A percentile compares a stretch with the other conserved stretches of the same genome.
Conservation (phyloP, 2,888 invertebrate species). For the Malacosoma neustria region DNA sequence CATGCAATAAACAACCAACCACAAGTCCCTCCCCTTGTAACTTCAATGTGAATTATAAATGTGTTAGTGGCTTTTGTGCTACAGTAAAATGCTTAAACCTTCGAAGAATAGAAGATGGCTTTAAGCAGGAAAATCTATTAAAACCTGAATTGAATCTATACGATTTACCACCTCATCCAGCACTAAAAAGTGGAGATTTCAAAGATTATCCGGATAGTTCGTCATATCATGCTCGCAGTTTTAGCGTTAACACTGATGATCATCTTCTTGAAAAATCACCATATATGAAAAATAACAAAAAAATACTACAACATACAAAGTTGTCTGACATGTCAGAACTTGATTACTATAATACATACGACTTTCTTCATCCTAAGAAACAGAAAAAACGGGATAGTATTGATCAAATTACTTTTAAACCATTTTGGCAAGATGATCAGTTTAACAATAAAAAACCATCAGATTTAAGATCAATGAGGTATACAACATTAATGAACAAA, state of each 20-base stretch:
- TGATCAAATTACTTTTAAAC: slow-evolving; percentile 29
- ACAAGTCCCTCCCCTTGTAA: slow-evolving; percentile 14
- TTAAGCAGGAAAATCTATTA: slow-evolving; percentile 15
- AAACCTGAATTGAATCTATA: slow-evolving; percentile 28
- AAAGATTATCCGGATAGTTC: slow-evolving; percentile 6
- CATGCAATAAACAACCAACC: slow-evolving; percentile 24
- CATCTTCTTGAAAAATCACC: too few species aligned
- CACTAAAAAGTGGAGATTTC: slow-evolving; percentile 28
- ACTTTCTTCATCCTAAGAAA: slow-evolving; percentile 32
- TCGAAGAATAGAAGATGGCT: slow-evolving; percentile 15
- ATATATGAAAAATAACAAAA: too few species aligned
- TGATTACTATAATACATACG: slow-evolving; percentile 21
- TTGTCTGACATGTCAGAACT: slow-evolving; percentile 15
- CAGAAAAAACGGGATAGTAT: slow-evolving; percentile 35
- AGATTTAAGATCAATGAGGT: slow-evolving; percentile 39
- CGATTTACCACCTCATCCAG: slow-evolving; percentile 32
- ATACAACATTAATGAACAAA: slow-evolving; percentile 40
- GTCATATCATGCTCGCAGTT: neutral
- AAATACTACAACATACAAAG: slow-evolving; percentile 12
- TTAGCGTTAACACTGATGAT: neutral
- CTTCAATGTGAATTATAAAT: slow-evolving; percentile 19
- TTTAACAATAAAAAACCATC: slow-evolving; percentile 23
- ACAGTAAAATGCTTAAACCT: slow-evolving; percentile 15
- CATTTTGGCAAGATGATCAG: slow-evolving; percentile 52
- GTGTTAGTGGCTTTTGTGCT: slow-evolving; percentile 9